Conservation (phyloP, 2,888 invertebrate species). For the Drosophila mimetica region DNA sequence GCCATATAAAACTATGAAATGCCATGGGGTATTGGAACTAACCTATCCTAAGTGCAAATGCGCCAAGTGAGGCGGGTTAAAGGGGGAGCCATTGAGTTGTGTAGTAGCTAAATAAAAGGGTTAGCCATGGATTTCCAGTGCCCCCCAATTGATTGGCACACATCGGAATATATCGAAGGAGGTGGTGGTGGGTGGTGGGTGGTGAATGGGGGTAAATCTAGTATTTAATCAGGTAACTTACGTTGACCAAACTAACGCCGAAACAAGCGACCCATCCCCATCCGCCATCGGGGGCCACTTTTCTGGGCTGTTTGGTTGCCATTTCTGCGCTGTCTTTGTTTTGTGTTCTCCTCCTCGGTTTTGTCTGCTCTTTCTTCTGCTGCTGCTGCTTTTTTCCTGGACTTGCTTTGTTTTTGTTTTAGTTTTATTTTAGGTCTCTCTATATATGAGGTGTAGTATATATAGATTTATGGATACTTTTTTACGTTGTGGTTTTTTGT, state of each 20-base stretch:
- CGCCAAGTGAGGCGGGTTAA: conserved; percentile 5
- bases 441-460: conserved; percentile 25
- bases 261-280: conserved; percentile 96
- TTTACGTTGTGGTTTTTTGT: conserved; percentile 17
- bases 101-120: no score
- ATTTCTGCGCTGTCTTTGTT: conserved; percentile 42
- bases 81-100: no score
- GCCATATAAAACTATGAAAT: conserved; percentile 12
- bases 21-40: conserved; percentile 41
- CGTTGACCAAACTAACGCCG: conserved; percentile 93
- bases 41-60: conserved; percentile 59
- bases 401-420: conserved; percentile 27
- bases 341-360: conserved; percentile 14
- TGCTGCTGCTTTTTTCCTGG: conserved; percentile 22
- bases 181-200: neutral
- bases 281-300: conserved; percentile 93
- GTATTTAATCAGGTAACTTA: conserved; percentile 85
- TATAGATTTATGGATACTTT: conserved; percentile 45
- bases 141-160: conserved; percentile 20
- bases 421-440: conserved; percentile 21
- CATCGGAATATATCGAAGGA: no score
- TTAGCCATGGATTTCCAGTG: neutral
- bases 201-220: neutral
- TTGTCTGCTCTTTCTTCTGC: conserved; percentile 13
- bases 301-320: conserved; percentile 85